phyloP scores from a whole-genome alignment of 2,113 vertebrate species.

The Rhinichthys klamathensis region DNA sequence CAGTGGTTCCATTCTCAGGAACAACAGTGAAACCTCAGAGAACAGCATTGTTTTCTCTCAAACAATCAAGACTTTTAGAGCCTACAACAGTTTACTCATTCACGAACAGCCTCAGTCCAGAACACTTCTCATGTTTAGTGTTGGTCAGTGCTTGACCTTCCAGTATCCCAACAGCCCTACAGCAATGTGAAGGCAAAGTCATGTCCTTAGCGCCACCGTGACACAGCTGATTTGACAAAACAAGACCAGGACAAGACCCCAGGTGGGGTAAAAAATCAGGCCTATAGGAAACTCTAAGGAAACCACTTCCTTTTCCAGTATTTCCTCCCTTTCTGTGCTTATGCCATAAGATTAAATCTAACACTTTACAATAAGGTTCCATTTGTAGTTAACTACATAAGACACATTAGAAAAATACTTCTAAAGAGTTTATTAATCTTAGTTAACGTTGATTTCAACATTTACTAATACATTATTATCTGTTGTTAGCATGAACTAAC shows the following conservation, averaged over 20 bases:
- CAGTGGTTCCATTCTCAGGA: not conserved
- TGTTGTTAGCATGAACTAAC: too few species aligned
- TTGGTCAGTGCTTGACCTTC: not conserved
- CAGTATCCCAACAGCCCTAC: conserved; percentile 18
- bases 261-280: not conserved
- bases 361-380: not conserved
- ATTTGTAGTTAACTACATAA: too few species aligned
- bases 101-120: conserved; percentile 1
- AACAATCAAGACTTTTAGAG: conserved; percentile 22
- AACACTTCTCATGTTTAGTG: conserved; percentile 12
- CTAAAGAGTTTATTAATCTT: too few species aligned
- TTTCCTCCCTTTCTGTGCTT: conserved; percentile 3
- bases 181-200: conserved; percentile 12
- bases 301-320: conserved; percentile 12
- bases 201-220: not conserved
- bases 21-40: conserved; percentile 26
- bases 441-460: too few species aligned
- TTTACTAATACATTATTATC: too few species aligned
- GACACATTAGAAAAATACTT: too few species aligned
- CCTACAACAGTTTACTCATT: conserved; percentile 14
- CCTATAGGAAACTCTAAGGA: not conserved
- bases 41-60: conserved; percentile 25
- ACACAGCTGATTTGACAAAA: conserved; percentile 7
- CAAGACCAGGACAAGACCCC: not conserved
- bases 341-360: not conserved